phyloP scores from a whole-genome alignment of 2,888 invertebrate species.

The Morpho achilles region DNA sequence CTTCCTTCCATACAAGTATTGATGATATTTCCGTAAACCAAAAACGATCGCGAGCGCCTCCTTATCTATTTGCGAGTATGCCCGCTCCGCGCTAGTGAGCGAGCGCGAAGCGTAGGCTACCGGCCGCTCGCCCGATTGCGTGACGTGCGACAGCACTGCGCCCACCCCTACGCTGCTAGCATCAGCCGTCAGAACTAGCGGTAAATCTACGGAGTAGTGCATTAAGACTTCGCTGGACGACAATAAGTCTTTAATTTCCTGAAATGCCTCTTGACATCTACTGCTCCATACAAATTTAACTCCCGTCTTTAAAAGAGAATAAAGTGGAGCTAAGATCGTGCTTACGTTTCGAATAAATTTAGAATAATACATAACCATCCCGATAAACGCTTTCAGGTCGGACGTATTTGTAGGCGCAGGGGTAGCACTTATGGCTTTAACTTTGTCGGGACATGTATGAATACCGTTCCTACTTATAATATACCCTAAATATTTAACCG shows the following conservation, averaged over 20 bases:
- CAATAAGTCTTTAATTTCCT: neutral
- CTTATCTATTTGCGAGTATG: too few relatives aligned
- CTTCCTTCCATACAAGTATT: too few relatives aligned
- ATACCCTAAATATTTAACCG: too few relatives aligned
- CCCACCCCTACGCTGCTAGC: constrained; percentile 16
- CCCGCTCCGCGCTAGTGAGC: too few relatives aligned
- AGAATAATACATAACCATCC: constrained; percentile 42
- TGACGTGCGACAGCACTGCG: constrained; percentile 6
- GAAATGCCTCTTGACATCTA: neutral
- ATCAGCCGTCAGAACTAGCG: constrained; percentile 16
- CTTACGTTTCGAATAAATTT: constrained; percentile 35
- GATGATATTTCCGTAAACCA: too few relatives aligned
- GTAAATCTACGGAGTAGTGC: constrained; percentile 13
- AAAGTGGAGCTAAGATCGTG: constrained; percentile 10
- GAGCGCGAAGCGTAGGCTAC: too few relatives aligned
- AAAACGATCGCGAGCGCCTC: too few relatives aligned
- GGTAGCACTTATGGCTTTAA: constrained; percentile 13
- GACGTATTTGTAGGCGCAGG: constrained; percentile 12
- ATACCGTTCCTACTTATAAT: constrained; percentile 10
- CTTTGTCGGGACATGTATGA: constrained; percentile 21
- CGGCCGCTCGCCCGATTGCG: neutral
- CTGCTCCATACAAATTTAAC: neutral
- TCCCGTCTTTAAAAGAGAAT: neutral
- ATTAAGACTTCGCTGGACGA: constrained; percentile 10
- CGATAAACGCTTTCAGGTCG: neutral